phyloP scores from a whole-genome alignment of 2,797 vertebrate genomes.

The Agapornis canus region DNA sequence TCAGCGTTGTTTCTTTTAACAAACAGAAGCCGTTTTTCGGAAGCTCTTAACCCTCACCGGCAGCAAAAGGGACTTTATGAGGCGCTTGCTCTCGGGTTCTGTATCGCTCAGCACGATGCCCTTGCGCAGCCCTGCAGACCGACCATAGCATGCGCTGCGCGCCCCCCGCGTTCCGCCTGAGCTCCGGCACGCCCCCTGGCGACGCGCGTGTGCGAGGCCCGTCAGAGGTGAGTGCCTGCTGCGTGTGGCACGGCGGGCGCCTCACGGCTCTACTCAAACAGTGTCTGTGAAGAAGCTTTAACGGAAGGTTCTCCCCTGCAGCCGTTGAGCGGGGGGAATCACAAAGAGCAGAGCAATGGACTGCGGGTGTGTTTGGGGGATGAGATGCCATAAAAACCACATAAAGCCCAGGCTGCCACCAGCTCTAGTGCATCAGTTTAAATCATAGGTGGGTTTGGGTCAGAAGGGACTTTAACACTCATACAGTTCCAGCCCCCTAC shows the following conservation, averaged over 20 bases:
- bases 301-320: not conserved
- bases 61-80: not conserved
- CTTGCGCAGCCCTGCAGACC: no score
- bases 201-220: not conserved
- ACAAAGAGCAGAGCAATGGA: not conserved
- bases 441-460: not conserved
- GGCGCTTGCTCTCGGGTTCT: not conserved
- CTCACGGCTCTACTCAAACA: not conserved
- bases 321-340: not conserved
- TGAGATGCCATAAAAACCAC: not conserved
- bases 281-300: not conserved
- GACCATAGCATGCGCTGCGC: no score
- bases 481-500: not conserved
- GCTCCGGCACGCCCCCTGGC: not conserved
- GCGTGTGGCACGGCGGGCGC: no score
- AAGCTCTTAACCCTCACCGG: fast-evolving
- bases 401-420: not conserved
- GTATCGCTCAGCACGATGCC: no score
- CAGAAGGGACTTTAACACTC: not conserved
- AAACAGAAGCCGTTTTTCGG: not conserved
- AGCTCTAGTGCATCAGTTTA: not conserved
- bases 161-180: no score
- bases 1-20: not conserved
- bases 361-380: not conserved
- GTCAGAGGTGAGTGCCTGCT: not conserved